Evolutionary conservation across 2,113 vertebrate genomes (phyloP), one percentile per base, ranked within the genome.

Genomic region (Lophochroa leadbeateri): DNA sequence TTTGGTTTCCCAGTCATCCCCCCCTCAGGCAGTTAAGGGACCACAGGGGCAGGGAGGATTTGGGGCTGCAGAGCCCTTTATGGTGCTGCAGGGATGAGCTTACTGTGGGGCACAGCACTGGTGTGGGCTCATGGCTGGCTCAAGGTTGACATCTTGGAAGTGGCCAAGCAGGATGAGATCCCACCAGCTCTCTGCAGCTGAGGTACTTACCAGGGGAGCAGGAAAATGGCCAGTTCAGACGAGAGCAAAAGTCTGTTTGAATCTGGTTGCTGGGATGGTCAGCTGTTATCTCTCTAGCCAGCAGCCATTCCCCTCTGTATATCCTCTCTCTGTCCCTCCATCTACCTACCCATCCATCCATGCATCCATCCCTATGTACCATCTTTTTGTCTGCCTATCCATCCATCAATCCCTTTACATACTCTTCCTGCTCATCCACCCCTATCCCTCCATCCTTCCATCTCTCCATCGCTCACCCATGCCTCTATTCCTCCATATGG

Each of bases 1-100:
- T 94, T 69, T 47, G 75, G 52, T 86, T 92, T 95, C 83, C 31
- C 76, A 74, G 93, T 49, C 27, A 0, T 13, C 8, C 29, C 43
- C 55, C 27, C 71, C 39, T 81, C 88, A 96, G 87, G 93, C 82
- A 68, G 95, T 95, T 97, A 84, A 94, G 58, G 83, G 60, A 47
- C 39, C 27, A 11, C 4, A 4, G 14, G 7, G 16, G 25, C 21
- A 27, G 43, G n/a, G 28, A 20, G 53, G 41, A 46, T 15, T 41
- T 2, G 3, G 23, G 60, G 39, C 61, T 35, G 43, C 1, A 1
- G 43, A 83, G 39, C 44, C 49, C 39, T 76, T 60, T 41, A 35
- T 75, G 43, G 47, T 35, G 78, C 61, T 64, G 53, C 2, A 0
- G 55, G 33, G 46, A 82, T 78, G 55, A 85, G 80, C 70, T 85